Evolutionary conservation across 2,888 invertebrate genomes (phyloP), one percentile per base, ranked within the genome.

Genomic region (Osmoderma eremita): DNA sequence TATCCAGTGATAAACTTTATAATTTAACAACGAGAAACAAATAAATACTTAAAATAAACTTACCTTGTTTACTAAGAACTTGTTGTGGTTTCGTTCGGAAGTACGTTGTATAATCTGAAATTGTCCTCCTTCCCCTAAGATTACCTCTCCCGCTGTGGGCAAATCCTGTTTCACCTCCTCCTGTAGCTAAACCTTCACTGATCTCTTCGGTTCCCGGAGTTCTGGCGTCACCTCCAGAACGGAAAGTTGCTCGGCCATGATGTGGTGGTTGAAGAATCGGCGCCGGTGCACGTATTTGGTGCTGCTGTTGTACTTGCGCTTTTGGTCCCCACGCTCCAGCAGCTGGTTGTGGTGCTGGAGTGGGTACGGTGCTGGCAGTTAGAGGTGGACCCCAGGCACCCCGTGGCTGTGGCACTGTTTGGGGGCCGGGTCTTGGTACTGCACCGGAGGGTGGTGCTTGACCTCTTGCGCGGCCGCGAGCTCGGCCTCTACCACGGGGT

Each of bases 61-160:
- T 30, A 61, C 63, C 65, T 50, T 66, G 65, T 49, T 66, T 66
- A 2, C 22, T 39, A 10, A 39, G 41, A 15, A 58, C 38, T 10
- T 17, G n/a, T 38, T 41, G 18, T 0, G 65, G 65, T 39, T 41
- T 66, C 0, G 65, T 66, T n/a, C 50, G 42, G 22, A 30, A 66
- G n/a, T 49, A 66, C 8, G 36, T 64, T 4, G 24, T 36, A 1
- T 61, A 18, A 4, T 58, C 58, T 15, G 39, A 51, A n/a, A 66
- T 18, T 17, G 49, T 22, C 1, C 65, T 39, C 0, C 86, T 83
- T 0, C 88, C 88, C 10, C 88, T 83, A 5, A 85, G 82, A 0
- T 84, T 84, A 0, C 88, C 89, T 24, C 88, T 83, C 8, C 72
- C 72, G 0, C 85, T 85, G 0, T 79, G 75, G 0, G 79, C 72